These are phyloP conservation scores for Eueides isabella DNA, from an alignment of 1,140 invertebrate species.

Conservation along the genomic window DNA sequence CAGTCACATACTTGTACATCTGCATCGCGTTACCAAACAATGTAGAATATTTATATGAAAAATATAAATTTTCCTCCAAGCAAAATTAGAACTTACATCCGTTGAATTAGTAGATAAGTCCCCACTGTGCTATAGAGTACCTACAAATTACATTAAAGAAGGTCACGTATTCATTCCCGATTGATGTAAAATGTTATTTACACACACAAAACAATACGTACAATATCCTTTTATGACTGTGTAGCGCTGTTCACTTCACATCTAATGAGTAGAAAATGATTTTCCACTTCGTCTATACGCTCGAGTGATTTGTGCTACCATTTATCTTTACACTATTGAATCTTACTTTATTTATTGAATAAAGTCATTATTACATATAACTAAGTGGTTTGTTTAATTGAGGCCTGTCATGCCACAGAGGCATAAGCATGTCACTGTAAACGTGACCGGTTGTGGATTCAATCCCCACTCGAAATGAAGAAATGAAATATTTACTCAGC, in stretches of 20 bases:
- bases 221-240: background rate
- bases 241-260: background rate
- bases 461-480: too few relatives aligned
- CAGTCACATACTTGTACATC: too few relatives aligned
- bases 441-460: too few relatives aligned
- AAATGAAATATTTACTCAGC: too few relatives aligned
- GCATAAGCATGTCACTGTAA: too few relatives aligned
- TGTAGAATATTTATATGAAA: background rate
- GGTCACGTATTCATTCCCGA: background rate
- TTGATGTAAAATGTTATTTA: background rate
- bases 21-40: too few relatives aligned
- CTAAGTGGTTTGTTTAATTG: background rate
- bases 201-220: background rate
- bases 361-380: background rate
- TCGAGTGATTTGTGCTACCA: slow-evolving; percentile 7
- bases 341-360: background rate
- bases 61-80: background rate
- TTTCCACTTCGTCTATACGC: background rate
- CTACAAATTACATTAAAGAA: background rate
- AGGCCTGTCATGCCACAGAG: too few relatives aligned
- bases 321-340: background rate
- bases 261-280: background rate
- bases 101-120: too few relatives aligned
- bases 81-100: background rate
- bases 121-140: too few relatives aligned